Evolutionary conservation across 2,113 vertebrate genomes (phyloP), one percentile per base, ranked within the genome.

Genomic region (Percopsis transmontana): DNA sequence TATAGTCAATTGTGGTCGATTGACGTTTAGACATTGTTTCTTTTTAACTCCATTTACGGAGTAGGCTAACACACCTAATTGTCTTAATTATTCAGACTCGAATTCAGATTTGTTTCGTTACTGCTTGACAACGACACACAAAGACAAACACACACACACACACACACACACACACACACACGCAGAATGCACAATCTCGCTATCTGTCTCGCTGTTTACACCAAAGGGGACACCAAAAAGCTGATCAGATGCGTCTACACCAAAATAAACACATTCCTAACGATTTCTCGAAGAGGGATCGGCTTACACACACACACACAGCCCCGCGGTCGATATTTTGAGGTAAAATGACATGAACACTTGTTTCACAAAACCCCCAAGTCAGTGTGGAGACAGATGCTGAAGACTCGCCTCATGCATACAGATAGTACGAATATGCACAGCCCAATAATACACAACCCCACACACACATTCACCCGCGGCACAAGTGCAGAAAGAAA

Each of bases 241-340:
- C 60, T 71, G 66, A 83, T 83, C 80, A 42, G 76, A 80, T 72
- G 60, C 74, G 82, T 79, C 54, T 56, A 70, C 75, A 86, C 82
- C 76, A 85, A 89, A 90, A 89, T 85, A 89, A 87, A 87, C 85
- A 85, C 76, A 73, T 83, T 72, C 83, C 66, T 82, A 87, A 89
- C 79, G 86, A 89, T 88, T 87, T 79, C 76, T 87, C 70, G 59
- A 66, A 45, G 41, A 63, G 58, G 81, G 79, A 85, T 92, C 87
- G 63, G 63, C 62, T 92, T 89, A 87, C 85, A 40, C 61, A 84
- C 76, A 14, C 51, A 53, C 20, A 11, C 27, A 76, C 75, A 78
- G 74, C 58, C 52, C 66, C 52, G 61, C 45, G 87, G 80, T 90
- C 88, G 84, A 89, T 91, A 90, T 59, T 86, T 85, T 71, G 84